These are phyloP conservation scores for Drosophila arawakana DNA, from an alignment of 1,140 invertebrate genomes.

Conservation along the genomic window DNA sequence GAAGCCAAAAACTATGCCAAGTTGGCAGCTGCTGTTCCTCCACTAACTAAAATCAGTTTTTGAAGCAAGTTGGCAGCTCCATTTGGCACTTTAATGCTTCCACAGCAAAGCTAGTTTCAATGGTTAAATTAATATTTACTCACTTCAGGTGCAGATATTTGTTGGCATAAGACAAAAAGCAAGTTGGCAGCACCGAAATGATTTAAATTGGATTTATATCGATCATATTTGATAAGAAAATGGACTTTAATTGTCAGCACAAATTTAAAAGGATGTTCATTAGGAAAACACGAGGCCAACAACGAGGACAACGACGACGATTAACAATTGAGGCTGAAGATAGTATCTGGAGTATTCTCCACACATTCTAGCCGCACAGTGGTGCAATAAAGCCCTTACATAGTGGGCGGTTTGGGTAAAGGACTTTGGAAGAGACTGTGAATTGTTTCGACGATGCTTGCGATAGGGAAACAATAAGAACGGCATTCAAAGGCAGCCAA, in stretches of 20 bases:
- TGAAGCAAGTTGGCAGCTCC: neutral
- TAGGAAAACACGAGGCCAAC: slow-evolving; percentile 5
- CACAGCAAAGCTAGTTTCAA: neutral
- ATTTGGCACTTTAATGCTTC: neutral
- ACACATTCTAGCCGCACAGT: slow-evolving; percentile 18
- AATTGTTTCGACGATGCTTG: slow-evolving; percentile 62
- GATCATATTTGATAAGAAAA: neutral
- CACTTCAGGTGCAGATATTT: too few species aligned
- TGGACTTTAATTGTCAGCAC: neutral
- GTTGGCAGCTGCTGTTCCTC: neutral
- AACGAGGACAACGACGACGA: neutral
- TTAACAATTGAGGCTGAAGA: slow-evolving; percentile 17
- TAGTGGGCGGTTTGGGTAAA: neutral
- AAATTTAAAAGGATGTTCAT: slow-evolving; percentile 30
- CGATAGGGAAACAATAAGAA: slow-evolving; percentile 70
- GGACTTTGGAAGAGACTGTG: slow-evolving; percentile 26
- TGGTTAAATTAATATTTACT: neutral
- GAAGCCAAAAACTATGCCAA: too few species aligned
- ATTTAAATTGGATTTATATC: neutral
- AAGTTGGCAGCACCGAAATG: neutral
- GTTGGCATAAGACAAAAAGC: neutral
- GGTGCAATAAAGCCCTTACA: slow-evolving; percentile 11
- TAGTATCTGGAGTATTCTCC: slow-evolving; percentile 33
- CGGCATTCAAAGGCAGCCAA: slow-evolving; percentile 56
- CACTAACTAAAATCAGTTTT: neutral